Base-by-base conservation (phyloP, 2,888 invertebrate genomes). In the Nysson spinosus region DNA sequence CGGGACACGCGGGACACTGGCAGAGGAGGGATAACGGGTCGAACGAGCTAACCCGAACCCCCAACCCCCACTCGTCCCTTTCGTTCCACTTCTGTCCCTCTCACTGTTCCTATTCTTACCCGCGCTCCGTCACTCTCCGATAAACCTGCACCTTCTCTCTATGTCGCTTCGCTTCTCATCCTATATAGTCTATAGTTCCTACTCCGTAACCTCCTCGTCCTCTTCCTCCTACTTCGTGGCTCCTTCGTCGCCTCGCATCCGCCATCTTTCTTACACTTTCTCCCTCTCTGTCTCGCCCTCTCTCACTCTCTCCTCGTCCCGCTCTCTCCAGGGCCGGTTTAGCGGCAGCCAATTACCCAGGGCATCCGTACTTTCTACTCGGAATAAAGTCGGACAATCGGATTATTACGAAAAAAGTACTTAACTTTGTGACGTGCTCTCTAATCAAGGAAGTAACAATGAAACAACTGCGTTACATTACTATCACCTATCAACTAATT, bases 11-110 rank as follows among this genome's bases (percentile, higher is more conserved):
- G 63, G 62, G 55, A 60, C 57, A 57, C 54, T 32, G 72, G 63
- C 74, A 76, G 79, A 77, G 84, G 75, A 79, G 84, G 85, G 84
- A 84, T 85, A 85, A 86, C 87, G 87, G 87, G 86, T 86, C 87
- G 86, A 86, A 87, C 86, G 85, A 87, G 86, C 87, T 85, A 85
- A 84, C 84, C 84, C 83, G 80, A 84, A 82, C 81, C 78, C 78
- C 83, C 76, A 72, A 77, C 69, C 75, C 68, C 54, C 71, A 43
- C 67, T 61, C 55, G 60, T 67, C 56, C 62, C 69, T 61, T 57
- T 55, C 70, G 50, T 47, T 42, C 52, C 54, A 39, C 63, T 26
- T 37, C 37, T 19, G 19, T 20, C 35, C 26, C 43, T 39, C 34
- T 39, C 40, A 20, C 39, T 40, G 30, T 11, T 50, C 67, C 55